These are phyloP conservation scores for Sphenopsis melanotis DNA, from an alignment of 2,797 vertebrate species.

Conservation along the genomic window DNA sequence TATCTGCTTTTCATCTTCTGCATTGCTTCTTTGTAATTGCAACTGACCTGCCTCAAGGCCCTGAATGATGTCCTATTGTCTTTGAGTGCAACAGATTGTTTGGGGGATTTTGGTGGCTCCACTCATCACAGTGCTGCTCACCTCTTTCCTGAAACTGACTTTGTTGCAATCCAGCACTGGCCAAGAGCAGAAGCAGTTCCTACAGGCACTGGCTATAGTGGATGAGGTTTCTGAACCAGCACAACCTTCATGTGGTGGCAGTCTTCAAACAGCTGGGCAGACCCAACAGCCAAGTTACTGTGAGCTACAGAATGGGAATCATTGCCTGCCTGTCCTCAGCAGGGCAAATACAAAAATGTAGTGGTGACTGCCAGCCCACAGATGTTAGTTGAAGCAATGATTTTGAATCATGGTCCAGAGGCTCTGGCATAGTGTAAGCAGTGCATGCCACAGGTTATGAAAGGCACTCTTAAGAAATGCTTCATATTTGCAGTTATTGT, in stretches of 20 bases:
- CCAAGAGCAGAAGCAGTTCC: not conserved
- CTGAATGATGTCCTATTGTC: not conserved
- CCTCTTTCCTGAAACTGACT: not conserved
- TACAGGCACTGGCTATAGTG: not conserved
- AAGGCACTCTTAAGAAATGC: not conserved
- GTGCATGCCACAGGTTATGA: not conserved
- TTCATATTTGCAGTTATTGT: not conserved
- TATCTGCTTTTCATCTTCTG: slow-evolving; percentile 14
- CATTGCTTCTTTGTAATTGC: not conserved
- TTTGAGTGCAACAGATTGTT: not conserved
- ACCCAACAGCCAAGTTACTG: not conserved
- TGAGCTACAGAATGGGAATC: not conserved
- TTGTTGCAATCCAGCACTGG: not conserved
- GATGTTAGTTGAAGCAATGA: not conserved
- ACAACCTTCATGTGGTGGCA: fast-evolving
- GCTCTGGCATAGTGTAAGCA: not conserved
- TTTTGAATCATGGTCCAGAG: not conserved
- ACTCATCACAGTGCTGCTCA: not conserved
- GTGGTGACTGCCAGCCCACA: not conserved
- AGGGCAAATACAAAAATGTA: not conserved
- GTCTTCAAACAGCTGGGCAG: not conserved
- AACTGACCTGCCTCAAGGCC: not conserved
- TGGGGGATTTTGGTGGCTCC: not conserved
- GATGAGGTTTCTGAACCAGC: not conserved
- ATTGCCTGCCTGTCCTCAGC: not conserved